These are phyloP conservation scores for Ginglymostoma cirratum DNA, from an alignment of 2,113 vertebrate species.

Conservation along the genomic window DNA sequence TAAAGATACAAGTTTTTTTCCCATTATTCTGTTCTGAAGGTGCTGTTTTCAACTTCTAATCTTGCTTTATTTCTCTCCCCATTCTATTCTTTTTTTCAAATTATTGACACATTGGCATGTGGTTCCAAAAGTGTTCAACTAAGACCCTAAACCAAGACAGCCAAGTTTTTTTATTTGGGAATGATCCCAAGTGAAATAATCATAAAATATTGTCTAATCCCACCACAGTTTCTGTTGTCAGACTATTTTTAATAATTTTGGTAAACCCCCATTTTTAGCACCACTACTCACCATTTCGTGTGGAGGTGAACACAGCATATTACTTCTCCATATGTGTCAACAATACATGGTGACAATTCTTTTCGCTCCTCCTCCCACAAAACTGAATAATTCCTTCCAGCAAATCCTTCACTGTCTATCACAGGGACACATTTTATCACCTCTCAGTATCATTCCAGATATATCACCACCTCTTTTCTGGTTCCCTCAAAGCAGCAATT, in stretches of 20 bases:
- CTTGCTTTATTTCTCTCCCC: neutral
- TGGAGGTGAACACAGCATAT: neutral
- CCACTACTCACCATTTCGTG: neutral
- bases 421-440: neutral
- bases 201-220: neutral
- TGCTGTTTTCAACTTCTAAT: neutral
- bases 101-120: neutral
- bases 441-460: neutral
- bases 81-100: neutral
- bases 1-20: neutral
- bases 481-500: neutral
- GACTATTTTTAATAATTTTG: neutral
- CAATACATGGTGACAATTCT: neutral
- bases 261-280: neutral
- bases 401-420: neutral
- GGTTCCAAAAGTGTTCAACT: neutral
- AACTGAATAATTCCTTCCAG: neutral
- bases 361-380: neutral
- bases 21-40: neutral
- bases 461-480: neutral
- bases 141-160: neutral
- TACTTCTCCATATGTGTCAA: neutral
- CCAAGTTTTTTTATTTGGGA: neutral
- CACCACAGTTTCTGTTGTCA: neutral
- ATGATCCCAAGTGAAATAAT: neutral